Evolutionary conservation across 2,113 vertebrate genomes (phyloP).

Genomic region (Phrynosoma platyrhinos): DNA sequence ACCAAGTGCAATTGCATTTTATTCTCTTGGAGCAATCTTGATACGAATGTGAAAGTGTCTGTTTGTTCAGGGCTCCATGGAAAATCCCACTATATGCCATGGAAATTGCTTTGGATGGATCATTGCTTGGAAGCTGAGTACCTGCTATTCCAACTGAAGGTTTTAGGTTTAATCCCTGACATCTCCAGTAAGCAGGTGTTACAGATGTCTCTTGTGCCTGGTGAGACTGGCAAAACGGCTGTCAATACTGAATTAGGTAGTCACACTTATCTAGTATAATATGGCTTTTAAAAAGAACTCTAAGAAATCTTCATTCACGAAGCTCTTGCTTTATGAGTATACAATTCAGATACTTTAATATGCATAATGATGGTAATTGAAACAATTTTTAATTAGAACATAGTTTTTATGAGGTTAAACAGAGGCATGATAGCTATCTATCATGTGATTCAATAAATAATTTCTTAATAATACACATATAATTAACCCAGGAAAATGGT

Average conservation of each 20-base stretch:
- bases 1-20: not conserved
- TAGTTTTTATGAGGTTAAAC: slow-evolving; percentile 78
- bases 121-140: not conserved
- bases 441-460: slow-evolving; percentile 82
- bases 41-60: not conserved
- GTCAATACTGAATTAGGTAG: not conserved
- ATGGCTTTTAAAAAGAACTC: not conserved
- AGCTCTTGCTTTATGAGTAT: slow-evolving; percentile 67
- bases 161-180: not conserved
- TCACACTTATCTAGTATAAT: not conserved
- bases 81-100: not conserved
- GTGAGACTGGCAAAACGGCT: not conserved
- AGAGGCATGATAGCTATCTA: slow-evolving; percentile 77
- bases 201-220: not conserved
- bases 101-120: no score
- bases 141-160: not conserved
- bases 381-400: not conserved
- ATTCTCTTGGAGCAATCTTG: no score
- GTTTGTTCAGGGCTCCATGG: no score
- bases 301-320: slow-evolving; percentile 64
- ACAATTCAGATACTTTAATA: slow-evolving; percentile 81
- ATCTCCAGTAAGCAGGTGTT: not conserved
- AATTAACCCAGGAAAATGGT: slow-evolving; percentile 79
- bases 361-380: slow-evolving; percentile 83
- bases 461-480: slow-evolving; percentile 83